These are phyloP conservation scores for Meganola albula DNA, from an alignment of 2,888 invertebrate species.

Conservation along the genomic window DNA sequence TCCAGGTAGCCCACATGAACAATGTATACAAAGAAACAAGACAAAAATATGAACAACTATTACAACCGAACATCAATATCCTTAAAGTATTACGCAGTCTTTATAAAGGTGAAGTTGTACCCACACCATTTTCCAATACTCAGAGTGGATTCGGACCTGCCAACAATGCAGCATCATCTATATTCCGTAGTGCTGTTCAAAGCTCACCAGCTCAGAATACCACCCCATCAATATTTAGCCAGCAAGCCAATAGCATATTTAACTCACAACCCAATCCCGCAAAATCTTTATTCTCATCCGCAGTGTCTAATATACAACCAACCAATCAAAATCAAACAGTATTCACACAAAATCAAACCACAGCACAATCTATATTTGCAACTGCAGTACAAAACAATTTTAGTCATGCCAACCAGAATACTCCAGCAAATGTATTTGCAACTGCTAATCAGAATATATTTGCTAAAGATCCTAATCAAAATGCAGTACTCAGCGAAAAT, in stretches of 20 bases:
- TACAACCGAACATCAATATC: slow-evolving; percentile 39
- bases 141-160: slow-evolving; percentile 17
- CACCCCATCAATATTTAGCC: slow-evolving; percentile 32
- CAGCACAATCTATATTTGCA: slow-evolving; percentile 44
- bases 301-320: slow-evolving; percentile 7
- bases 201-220: slow-evolving; percentile 26
- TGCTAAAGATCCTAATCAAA: slow-evolving; percentile 21
- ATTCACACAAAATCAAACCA: slow-evolving; percentile 9
- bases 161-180: slow-evolving; percentile 39
- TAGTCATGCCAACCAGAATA: slow-evolving; percentile 19
- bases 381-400: slow-evolving; percentile 40
- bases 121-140: slow-evolving; percentile 38
- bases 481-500: no score
- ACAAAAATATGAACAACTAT: slow-evolving; percentile 46
- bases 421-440: slow-evolving; percentile 40
- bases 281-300: slow-evolving; percentile 26
- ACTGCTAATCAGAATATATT: slow-evolving; percentile 35
- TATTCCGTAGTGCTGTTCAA: slow-evolving; percentile 53
- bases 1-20: slow-evolving; percentile 49
- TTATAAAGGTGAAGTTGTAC: slow-evolving; percentile 45
- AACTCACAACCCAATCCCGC: slow-evolving; percentile 18
- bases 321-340: slow-evolving; percentile 12
- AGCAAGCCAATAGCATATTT: slow-evolving; percentile 21
- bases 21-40: slow-evolving; percentile 44
- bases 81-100: slow-evolving; percentile 43